Evolutionary conservation across 2,888 invertebrate species (phyloP).

Genomic region (Baronia brevicornis): DNA sequence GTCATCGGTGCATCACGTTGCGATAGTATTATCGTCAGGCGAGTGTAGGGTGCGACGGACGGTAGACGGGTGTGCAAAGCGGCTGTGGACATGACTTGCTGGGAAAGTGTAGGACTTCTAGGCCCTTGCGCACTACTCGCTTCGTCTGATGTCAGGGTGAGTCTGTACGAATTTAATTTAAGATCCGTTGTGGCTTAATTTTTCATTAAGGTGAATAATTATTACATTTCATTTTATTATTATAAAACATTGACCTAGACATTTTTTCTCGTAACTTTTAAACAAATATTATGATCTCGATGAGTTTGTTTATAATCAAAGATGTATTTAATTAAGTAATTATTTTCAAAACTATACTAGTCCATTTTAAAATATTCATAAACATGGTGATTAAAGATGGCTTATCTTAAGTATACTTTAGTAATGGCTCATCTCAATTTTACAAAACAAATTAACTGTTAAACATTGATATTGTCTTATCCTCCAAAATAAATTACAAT

Average conservation of each 20-base stretch:
- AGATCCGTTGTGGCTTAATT: conserved; percentile 13
- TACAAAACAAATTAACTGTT: conserved; percentile 18
- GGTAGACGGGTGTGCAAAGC: conserved; percentile 33
- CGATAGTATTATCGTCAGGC: conserved; percentile 42
- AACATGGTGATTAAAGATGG: conserved; percentile 25
- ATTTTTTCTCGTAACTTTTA: conserved; percentile 2
- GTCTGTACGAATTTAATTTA: conserved; percentile 31
- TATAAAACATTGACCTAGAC: no score
- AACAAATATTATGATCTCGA: conserved; percentile 9
- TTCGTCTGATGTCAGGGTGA: conserved; percentile 67
- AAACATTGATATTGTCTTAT: conserved; percentile 22
- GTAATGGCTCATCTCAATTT: conserved; percentile 16
- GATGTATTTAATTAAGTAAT: no score
- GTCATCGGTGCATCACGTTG: conserved; percentile 52
- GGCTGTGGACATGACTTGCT: conserved; percentile 66
- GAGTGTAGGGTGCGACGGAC: conserved; percentile 34
- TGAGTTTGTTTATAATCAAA: no score
- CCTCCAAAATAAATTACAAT: conserved; percentile 14
- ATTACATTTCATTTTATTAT: no score
- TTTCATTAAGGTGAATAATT: background rate
- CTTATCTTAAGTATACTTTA: conserved; percentile 11
- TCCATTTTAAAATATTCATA: conserved; percentile 18
- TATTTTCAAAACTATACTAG: conserved; percentile 11
- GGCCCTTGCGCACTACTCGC: conserved; percentile 71
- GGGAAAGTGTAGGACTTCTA: conserved; percentile 71